phyloP scores from a whole-genome alignment of 2,888 invertebrate genomes.

The Argyra leucocephala region DNA sequence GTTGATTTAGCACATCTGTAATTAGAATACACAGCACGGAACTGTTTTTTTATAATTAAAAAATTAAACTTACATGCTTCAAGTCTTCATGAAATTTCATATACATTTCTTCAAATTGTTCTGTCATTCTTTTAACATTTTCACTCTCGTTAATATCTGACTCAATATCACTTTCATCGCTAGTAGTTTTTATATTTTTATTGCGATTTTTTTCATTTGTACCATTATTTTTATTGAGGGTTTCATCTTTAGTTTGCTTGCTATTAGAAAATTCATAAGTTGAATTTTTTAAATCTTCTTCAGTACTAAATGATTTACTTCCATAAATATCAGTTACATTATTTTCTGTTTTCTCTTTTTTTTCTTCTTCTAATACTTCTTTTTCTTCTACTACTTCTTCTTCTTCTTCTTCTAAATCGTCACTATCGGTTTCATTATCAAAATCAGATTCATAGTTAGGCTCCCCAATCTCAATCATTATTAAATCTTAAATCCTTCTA shows the following conservation, averaged over 20 bases:
- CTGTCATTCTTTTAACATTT: background rate
- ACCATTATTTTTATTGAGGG: background rate
- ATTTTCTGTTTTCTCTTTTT: background rate
- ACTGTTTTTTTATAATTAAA: no score
- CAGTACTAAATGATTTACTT: background rate
- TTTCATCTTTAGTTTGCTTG: background rate
- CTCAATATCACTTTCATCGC: background rate
- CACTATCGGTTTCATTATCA: background rate
- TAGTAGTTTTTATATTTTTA: background rate
- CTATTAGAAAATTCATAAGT: background rate
- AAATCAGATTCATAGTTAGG: background rate
- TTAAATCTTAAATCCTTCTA: no score
- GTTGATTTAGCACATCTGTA: no score
- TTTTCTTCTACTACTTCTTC: background rate
- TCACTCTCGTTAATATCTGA: background rate
- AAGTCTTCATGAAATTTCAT: background rate
- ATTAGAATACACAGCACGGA: no score
- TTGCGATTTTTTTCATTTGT: background rate
- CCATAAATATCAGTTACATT: background rate
- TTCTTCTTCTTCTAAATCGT: background rate
- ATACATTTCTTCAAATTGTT: background rate
- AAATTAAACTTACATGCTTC: background rate
- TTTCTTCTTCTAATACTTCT: background rate
- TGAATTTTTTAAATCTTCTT: background rate
- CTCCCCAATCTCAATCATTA: background rate